Base-by-base conservation (phyloP, 2,113 vertebrate genomes). In the Amia ocellicauda region DNA sequence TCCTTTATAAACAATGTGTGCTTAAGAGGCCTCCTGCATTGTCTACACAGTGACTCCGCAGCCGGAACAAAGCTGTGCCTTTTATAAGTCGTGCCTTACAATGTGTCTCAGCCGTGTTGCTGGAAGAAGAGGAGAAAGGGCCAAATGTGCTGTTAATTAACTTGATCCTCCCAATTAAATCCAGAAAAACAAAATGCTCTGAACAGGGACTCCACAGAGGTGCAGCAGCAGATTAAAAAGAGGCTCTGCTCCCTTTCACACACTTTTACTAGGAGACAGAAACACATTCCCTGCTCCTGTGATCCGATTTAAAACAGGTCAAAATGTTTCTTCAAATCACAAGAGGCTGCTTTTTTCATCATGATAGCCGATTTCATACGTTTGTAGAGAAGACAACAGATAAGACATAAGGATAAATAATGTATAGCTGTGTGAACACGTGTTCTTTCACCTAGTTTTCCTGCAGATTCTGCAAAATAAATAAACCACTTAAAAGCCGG, bases 161-260 rank as follows among this genome's bases (percentile, higher is more conserved):
- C 52, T 64, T 64, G 53, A 64, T 26, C 63, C 11, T 27, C 53
- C 24, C 7, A 64, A 64, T 57, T 56, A 64, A 42, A 23, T 31
- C 27, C 41, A 55, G 24, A 23, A 9, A 16, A 49, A 9, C 13
- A 2, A 19, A 13, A 27, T 22, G 58, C 22, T 52, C 31, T 27
- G 5, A 31, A 45, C 8, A 26, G 17, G 9, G 26, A 19, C 4
- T 19, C 19, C 24, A 16, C 11, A 14, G 27, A 16, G 29, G 53
- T 17, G 2, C 28, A 56, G 17, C 53, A 29, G 26, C 27, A n/a
- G 10, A 26, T 29, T 56, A 28, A n/a, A 3, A 28, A 27, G 13
- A 55, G 3, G 51, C 24, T 5, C 7, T 16, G 8, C 27, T 27
- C 22, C 27, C 11, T 27, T 24, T 23, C 26, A 54, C 22, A 23